These are phyloP conservation scores for Prunella himalayana DNA, from an alignment of 2,113 vertebrate genomes.

Conservation along the genomic window DNA sequence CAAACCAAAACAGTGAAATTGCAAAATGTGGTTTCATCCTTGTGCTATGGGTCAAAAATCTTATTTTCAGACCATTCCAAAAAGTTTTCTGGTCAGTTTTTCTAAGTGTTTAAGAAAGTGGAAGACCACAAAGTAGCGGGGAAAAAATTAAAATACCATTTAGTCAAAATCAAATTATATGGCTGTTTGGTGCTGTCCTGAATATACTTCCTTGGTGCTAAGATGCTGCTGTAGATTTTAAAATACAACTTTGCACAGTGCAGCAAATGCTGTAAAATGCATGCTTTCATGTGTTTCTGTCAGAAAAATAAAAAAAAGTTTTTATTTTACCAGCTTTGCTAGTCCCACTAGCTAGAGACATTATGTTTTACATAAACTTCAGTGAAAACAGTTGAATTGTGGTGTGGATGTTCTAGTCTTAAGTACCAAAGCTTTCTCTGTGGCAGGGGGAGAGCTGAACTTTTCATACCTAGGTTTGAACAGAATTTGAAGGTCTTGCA, in stretches of 20 bases:
- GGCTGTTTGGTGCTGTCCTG: not conserved
- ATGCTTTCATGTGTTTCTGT: not conserved
- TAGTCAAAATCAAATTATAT: not conserved
- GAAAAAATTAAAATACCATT: not conserved
- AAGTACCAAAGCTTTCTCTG: not conserved
- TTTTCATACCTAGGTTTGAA: not conserved
- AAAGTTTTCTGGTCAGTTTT: not conserved
- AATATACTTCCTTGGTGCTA: not conserved
- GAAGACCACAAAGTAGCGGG: not conserved
- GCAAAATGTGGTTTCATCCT: not conserved
- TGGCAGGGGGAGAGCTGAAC: not conserved
- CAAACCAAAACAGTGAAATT: not conserved
- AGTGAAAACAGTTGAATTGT: not conserved
- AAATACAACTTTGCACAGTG: not conserved
- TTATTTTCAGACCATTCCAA: not conserved
- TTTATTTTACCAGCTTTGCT: not conserved
- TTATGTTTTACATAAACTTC: not conserved
- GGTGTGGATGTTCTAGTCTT: not conserved
- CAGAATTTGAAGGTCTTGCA: not conserved
- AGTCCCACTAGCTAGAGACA: not conserved
- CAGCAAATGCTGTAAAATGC: not conserved
- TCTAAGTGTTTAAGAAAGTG: not conserved
- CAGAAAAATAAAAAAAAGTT: not conserved
- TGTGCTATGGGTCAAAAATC: not conserved
- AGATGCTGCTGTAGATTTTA: not conserved